These are phyloP conservation scores for Apostichopus leukothele DNA, from an alignment of 53 echinoderm and acorn worm genomes.

Conservation along the genomic window DNA sequence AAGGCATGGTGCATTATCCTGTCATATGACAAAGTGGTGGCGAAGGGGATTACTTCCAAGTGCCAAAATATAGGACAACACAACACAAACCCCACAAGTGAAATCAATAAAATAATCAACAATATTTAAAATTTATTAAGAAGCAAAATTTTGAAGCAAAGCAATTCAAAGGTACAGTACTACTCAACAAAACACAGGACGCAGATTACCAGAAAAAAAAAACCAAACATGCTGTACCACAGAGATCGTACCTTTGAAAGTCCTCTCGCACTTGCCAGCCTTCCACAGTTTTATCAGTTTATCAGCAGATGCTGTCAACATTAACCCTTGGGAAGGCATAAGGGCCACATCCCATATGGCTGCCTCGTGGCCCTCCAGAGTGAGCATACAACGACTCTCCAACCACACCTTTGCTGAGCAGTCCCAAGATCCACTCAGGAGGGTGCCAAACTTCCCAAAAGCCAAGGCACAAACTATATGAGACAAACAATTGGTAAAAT, in stretches of 20 bases:
- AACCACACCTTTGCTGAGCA: slow-evolving; percentile 94
- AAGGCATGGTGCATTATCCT: too few relatives aligned
- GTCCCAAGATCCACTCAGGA: slow-evolving; percentile 97
- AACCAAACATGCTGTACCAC: too few relatives aligned
- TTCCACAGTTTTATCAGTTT: slow-evolving; percentile 93
- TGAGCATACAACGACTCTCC: slow-evolving; percentile 88
- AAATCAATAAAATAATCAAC: too few relatives aligned
- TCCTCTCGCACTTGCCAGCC: slow-evolving; percentile 88
- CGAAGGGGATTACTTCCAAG: too few relatives aligned
- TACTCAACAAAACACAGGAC: too few relatives aligned
- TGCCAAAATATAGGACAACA: too few relatives aligned
- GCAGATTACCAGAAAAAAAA: too few relatives aligned
- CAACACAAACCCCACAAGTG: too few relatives aligned
- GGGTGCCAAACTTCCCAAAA: slow-evolving; percentile 96
- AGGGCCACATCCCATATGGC: slow-evolving; percentile 95
- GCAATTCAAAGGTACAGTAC: too few relatives aligned
- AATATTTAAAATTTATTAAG: too few relatives aligned
- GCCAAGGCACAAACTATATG: slow-evolving; percentile 80
- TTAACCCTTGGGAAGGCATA: slow-evolving; percentile 85
- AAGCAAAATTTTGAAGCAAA: too few relatives aligned
- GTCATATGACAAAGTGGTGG: too few relatives aligned
- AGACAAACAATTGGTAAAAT: neutral
- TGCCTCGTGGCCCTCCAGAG: slow-evolving; percentile 81
- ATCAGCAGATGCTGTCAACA: slow-evolving; percentile 96
- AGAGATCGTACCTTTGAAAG: slow-evolving; percentile 66